phyloP scores from a whole-genome alignment of 1,140 invertebrate genomes.

The Laodelphax striatellus region DNA sequence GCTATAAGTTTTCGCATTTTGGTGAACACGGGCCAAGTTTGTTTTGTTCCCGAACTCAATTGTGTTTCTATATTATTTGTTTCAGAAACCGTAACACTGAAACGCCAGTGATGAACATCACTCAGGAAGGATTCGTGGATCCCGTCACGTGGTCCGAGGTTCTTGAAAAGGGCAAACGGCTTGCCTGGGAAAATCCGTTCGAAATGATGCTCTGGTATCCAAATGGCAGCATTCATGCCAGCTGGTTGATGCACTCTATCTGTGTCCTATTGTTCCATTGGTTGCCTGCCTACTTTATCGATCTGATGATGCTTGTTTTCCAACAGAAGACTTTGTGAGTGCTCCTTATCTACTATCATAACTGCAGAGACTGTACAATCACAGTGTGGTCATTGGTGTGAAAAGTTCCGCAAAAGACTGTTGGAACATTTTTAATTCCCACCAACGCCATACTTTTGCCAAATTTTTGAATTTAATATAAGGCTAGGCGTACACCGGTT shows the following conservation, averaged over 20 bases:
- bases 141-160: conserved; percentile 72
- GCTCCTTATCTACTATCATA: neutral
- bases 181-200: conserved; percentile 60
- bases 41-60: no score
- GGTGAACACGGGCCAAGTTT: no score
- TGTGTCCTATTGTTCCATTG: conserved; percentile 72
- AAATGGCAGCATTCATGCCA: conserved; percentile 65
- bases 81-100: conserved; percentile 36
- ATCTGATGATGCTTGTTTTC: conserved; percentile 63
- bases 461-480: no score
- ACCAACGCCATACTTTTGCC: no score
- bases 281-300: conserved; percentile 75
- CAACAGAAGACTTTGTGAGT: conserved; percentile 47
- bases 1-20: no score
- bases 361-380: no score
- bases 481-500: no score
- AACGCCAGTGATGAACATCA: conserved; percentile 63
- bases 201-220: conserved; percentile 75
- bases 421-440: no score
- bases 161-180: conserved; percentile 52
- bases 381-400: no score
- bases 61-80: no score
- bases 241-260: conserved; percentile 55
- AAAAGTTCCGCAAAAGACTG: no score
- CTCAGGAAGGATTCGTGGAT: conserved; percentile 44